These are phyloP conservation scores for Phalacrocorax aristotelis DNA, from an alignment of 2,113 vertebrate species.

Conservation along the genomic window DNA sequence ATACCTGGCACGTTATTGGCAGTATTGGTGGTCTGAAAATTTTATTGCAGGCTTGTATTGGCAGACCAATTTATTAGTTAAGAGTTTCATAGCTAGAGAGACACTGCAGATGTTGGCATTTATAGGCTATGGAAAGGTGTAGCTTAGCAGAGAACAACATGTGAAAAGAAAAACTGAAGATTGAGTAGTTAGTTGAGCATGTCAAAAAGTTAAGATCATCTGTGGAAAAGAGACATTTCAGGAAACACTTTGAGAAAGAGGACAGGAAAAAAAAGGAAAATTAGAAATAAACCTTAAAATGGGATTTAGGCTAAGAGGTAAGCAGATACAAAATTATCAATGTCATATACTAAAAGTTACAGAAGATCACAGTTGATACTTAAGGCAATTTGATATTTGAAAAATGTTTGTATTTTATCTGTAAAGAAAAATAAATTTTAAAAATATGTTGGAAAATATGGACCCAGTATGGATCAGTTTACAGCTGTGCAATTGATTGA, in stretches of 20 bases:
- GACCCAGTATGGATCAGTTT: background rate
- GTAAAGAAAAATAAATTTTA: background rate
- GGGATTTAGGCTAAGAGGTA: background rate
- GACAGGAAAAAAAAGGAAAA: background rate
- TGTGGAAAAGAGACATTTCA: background rate
- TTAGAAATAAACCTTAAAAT: background rate
- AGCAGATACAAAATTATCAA: background rate
- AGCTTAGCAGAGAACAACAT: background rate
- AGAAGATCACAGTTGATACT: background rate
- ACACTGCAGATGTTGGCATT: background rate
- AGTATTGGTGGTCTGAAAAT: background rate
- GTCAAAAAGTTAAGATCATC: background rate
- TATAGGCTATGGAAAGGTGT: background rate
- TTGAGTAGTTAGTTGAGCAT: background rate
- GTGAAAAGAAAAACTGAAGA: background rate
- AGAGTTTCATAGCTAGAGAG: background rate
- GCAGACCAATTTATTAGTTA: background rate
- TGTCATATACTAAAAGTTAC: background rate
- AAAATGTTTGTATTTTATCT: background rate
- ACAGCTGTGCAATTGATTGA: background rate
- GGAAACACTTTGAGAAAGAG: background rate
- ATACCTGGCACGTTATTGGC: background rate
- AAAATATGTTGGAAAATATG: background rate
- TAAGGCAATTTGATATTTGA: background rate
- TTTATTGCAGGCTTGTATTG: background rate